Conservation (phyloP, 1,140 invertebrate genomes). For the Psilanteris sp. region DNA sequence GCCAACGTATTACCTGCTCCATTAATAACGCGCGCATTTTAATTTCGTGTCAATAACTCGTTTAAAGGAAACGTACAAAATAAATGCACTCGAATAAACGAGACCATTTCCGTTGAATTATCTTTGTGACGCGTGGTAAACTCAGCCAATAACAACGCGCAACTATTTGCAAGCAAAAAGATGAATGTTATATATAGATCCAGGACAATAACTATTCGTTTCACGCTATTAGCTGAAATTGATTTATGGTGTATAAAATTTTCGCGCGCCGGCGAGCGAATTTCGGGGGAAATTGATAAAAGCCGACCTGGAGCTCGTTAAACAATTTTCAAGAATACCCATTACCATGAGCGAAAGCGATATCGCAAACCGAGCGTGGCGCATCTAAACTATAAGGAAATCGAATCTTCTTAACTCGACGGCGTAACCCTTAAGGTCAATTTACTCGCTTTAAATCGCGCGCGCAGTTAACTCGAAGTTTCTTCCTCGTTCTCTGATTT, state of each 20-base stretch:
- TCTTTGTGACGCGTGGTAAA: too few relatives aligned
- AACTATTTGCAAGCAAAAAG: too few relatives aligned
- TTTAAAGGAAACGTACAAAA: too few relatives aligned
- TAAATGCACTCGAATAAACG: too few relatives aligned
- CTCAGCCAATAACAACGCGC: too few relatives aligned
- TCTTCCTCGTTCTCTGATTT: constrained; percentile 56
- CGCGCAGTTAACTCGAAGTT: constrained; percentile 41
- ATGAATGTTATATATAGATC: too few relatives aligned
- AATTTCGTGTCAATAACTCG: too few relatives aligned
- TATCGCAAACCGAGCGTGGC: constrained; percentile 40
- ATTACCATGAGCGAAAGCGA: constrained; percentile 42
- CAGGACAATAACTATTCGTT: too few relatives aligned
- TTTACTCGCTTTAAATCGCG: constrained; percentile 59
- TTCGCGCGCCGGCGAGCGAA: not conserved
- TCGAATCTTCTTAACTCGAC: constrained; percentile 62
- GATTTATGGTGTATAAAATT: constrained; percentile 20
- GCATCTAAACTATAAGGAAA: constrained; percentile 52
- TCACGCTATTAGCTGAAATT: constrained; percentile 14
- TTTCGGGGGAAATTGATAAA: constrained; percentile 12
- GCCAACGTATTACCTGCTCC: too few relatives aligned
- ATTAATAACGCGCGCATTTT: too few relatives aligned
- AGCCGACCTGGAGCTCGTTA: constrained; percentile 22
- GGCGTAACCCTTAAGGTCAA: constrained; percentile 62
- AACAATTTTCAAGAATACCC: constrained; percentile 43
- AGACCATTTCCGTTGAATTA: too few relatives aligned